Percentiles rank a stretch among this genome's conserved stretches.
phyloP scores from a whole-genome alignment of 2,797 vertebrate species.

The Sandelia bainsii region DNA sequence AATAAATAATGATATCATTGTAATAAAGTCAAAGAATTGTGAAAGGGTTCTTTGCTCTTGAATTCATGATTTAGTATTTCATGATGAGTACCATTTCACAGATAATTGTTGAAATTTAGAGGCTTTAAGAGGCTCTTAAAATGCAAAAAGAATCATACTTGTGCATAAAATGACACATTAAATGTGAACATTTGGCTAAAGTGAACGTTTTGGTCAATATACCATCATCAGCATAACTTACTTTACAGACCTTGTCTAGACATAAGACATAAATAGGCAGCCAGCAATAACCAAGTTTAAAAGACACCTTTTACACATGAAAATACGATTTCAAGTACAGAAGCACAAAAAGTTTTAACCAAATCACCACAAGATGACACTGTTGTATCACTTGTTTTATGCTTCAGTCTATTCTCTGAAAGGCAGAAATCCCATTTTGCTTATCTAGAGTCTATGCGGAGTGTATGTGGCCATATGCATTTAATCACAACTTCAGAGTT shows the following conservation, averaged over 20 bases:
- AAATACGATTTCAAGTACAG: background rate
- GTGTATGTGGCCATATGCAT: constrained; percentile 76
- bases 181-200: no score
- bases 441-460: constrained; percentile 63
- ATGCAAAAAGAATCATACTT: no score
- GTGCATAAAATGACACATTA: no score
- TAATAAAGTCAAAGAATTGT: background rate
- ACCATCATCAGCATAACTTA: background rate
- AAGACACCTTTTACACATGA: no score
- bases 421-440: constrained; percentile 59
- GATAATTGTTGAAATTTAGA: no score
- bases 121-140: no score
- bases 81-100: no score
- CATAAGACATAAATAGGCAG: background rate
- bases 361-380: constrained; percentile 70
- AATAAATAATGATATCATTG: background rate
- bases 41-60: background rate
- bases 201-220: background rate
- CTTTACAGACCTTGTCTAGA: no score
- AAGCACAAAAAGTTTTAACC: background rate
- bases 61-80: background rate
- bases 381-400: constrained; percentile 47
- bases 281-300: background rate
- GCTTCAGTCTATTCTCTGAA: background rate
- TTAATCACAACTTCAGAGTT: constrained; percentile 79